These are phyloP conservation scores for Lepus timidus DNA, from an alignment of 2,113 vertebrate species.

Conservation along the genomic window DNA sequence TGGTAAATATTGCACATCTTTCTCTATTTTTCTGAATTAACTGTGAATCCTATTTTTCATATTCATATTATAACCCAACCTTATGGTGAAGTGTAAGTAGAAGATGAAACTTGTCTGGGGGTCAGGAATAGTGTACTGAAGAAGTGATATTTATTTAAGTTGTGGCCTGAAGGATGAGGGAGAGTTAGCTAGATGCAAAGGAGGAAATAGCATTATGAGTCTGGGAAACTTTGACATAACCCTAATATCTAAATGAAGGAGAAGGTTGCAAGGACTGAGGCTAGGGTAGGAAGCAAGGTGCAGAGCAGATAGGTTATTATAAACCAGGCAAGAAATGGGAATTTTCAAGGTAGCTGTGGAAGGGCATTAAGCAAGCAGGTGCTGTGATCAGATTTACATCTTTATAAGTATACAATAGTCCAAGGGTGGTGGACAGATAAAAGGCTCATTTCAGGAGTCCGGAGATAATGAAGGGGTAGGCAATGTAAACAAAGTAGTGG, in stretches of 20 bases:
- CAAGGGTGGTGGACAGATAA: not conserved
- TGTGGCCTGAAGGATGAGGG: not conserved
- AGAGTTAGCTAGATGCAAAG: not conserved
- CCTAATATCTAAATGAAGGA: not conserved
- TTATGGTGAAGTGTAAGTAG: not conserved
- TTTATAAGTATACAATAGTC: not conserved
- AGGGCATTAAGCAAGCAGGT: not conserved
- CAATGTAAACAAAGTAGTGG: not conserved
- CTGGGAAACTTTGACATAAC: not conserved
- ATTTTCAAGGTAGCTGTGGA: not conserved
- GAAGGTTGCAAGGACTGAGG: not conserved
- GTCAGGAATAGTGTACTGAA: not conserved
- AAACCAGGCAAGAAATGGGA: not conserved
- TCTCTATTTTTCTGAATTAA: constrained; percentile 26
- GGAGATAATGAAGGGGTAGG: not conserved
- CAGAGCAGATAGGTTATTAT: not conserved
- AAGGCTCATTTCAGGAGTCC: not conserved
- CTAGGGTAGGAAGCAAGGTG: not conserved
- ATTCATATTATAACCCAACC: not conserved
- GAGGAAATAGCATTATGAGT: not conserved
- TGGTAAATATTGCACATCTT: not conserved
- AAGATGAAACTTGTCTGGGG: not conserved
- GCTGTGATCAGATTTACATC: not conserved
- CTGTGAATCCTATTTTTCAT: not conserved
- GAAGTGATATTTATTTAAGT: not conserved